phyloP scores from a whole-genome alignment of 2,888 invertebrate genomes.

The Platycheirus albimanus region DNA sequence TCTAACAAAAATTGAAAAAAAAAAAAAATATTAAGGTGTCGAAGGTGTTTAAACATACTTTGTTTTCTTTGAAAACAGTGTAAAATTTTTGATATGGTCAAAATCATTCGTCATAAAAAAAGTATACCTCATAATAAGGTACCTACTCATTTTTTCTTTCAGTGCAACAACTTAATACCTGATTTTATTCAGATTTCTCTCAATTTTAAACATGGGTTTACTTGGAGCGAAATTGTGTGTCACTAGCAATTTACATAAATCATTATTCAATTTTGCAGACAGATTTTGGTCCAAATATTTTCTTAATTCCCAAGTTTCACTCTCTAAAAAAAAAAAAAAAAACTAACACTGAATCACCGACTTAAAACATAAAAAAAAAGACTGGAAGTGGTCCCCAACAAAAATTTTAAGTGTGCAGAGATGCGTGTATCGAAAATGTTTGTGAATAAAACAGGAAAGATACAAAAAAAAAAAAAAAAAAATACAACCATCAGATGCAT shows the following conservation, averaged over 20 bases:
- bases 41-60: too few species aligned
- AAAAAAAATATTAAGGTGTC: too few species aligned
- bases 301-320: conserved; percentile 31
- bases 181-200: conserved; percentile 20
- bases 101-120: too few species aligned
- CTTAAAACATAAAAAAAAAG: conserved; percentile 1
- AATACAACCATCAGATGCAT: conserved; percentile 58
- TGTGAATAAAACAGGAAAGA: conserved; percentile 17
- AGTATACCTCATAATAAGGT: too few species aligned
- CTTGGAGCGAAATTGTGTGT: conserved; percentile 32
- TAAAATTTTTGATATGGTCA: too few species aligned
- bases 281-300: conserved; percentile 46
- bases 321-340: conserved; percentile 25
- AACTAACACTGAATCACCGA: conserved; percentile 26
- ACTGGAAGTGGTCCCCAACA: conserved; percentile 8
- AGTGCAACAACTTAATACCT: not conserved
- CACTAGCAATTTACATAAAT: conserved; percentile 52
- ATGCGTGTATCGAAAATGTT: conserved; percentile 51
- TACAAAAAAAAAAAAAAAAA: conserved; percentile 22
- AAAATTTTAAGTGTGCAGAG: conserved; percentile 45
- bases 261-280: conserved; percentile 37
- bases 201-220: not conserved
- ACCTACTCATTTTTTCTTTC: not conserved
- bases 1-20: too few species aligned
- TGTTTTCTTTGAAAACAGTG: too few species aligned